Evolutionary conservation across 2,113 vertebrate species (phyloP), one percentile per base, ranked within the genome.

Genomic region (Rhinichthys klamathensis): DNA sequence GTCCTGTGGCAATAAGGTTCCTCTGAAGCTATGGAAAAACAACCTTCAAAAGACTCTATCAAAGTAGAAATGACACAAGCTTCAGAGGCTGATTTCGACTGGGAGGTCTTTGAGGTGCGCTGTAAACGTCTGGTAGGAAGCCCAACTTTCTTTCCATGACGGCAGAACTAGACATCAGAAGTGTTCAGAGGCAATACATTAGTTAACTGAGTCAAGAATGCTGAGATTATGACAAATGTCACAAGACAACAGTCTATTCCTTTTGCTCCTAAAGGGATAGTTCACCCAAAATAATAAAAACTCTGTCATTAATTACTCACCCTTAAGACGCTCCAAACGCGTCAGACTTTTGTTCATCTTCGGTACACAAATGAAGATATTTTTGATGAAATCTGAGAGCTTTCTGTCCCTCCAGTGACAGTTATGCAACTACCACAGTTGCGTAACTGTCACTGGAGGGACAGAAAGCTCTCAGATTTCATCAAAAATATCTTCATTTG

Each of bases 131-230:
- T 72, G 73, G 46, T 54, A 78, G 81, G 25, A 83, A 84, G 51
- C 63, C 86, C 44, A 75, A 72, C 44, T 80, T 84, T 85, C 74
- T 84, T 88, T 88, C 87, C 87, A 88, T 88, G 87, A 88, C 85
- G 87, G 46, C 69, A 80, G 44, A 84, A 30, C 69, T 67, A 67
- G 23, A 67, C 49, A 72, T 73, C 38, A 79, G 44, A 76, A 76
- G 46, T 18, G 38, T 7, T 69, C 41, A 32, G n/a, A 21, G 1
- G 41, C n/a, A 49, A 44, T 58, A 44, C 30, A 69, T 60, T 25
- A 54, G 72, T 84, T 84, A 76, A 51, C 4, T 38, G 18, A 15
- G 8, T 65, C 41, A 38, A 65, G 23, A 32, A 41, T 61, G 70
- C 6, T 13, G 3, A 70, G 9, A 70, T 41, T 70, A 23, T 70